Evolutionary conservation across 2,113 vertebrate genomes (phyloP).

Genomic region (Ceyx cyanopectus): DNA sequence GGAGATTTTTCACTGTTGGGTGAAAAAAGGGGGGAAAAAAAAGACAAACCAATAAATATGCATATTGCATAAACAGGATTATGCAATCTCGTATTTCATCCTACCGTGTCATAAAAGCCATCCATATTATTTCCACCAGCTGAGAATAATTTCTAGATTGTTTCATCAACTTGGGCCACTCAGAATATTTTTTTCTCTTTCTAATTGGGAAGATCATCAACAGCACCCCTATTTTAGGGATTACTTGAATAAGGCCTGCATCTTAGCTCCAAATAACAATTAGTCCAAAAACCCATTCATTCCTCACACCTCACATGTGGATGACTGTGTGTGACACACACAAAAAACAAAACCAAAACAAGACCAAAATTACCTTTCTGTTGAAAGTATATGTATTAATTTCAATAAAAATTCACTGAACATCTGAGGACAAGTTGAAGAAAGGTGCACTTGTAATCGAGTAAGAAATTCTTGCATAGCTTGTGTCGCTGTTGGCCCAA

Average conservation of each 20-base stretch:
- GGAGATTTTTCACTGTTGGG: neutral
- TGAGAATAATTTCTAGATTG: neutral
- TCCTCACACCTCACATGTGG: neutral
- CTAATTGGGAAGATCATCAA: neutral
- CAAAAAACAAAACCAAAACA: neutral
- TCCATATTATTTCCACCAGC: neutral
- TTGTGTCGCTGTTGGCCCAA: slow-evolving; percentile 98
- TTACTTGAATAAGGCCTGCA: neutral
- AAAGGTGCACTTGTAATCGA: slow-evolving; percentile 96
- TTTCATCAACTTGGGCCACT: neutral
- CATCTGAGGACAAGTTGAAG: slow-evolving; percentile 95
- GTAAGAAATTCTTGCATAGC: slow-evolving; percentile 98
- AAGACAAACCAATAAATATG: neutral
- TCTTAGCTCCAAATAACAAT: neutral
- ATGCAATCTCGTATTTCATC: neutral
- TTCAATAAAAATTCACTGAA: slow-evolving; percentile 99
- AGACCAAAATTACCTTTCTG: slow-evolving; percentile 86
- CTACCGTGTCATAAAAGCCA: neutral
- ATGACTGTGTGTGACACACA: neutral
- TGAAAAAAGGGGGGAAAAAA: neutral
- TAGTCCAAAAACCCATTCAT: neutral
- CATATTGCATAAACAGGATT: neutral
- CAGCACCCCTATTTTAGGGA: neutral
- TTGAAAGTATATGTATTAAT: slow-evolving; percentile 96
- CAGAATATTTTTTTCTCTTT: neutral